Conservation (phyloP, 2,113 vertebrate genomes). For the Apteryx owenii region DNA sequence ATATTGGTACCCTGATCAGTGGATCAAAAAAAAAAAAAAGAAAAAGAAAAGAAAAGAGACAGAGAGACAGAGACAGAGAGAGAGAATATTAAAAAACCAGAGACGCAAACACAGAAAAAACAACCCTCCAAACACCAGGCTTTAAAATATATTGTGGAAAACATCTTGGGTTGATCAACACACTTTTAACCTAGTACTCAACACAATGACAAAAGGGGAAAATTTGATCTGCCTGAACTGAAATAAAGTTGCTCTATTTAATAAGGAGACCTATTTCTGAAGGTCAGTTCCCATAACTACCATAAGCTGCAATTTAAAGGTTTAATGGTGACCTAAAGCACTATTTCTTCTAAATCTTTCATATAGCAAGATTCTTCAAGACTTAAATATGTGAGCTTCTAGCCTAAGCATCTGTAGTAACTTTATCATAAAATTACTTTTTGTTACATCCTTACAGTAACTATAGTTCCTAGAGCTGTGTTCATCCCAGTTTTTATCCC, state of each 20-base stretch:
- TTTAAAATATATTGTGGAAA: not conserved
- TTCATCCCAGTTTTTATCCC: not conserved
- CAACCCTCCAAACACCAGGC: not conserved
- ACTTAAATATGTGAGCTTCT: not conserved
- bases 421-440: not conserved
- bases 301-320: not conserved
- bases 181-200: not conserved
- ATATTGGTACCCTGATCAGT: not conserved
- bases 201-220: not conserved
- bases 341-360: not conserved
- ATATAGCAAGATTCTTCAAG: not conserved
- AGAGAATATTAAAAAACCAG: not conserved
- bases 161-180: not conserved
- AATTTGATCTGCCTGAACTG: not conserved
- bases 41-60: too few species aligned
- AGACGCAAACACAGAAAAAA: not conserved
- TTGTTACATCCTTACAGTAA: not conserved
- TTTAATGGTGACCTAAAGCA: conserved; percentile 7
- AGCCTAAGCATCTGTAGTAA: not conserved
- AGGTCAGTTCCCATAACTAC: conserved; percentile 22
- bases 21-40: not conserved
- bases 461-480: not conserved
- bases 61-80: too few species aligned
- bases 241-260: not conserved
- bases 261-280: not conserved